Conservation (phyloP, 1,140 invertebrate species). For the Formica exsecta region DNA sequence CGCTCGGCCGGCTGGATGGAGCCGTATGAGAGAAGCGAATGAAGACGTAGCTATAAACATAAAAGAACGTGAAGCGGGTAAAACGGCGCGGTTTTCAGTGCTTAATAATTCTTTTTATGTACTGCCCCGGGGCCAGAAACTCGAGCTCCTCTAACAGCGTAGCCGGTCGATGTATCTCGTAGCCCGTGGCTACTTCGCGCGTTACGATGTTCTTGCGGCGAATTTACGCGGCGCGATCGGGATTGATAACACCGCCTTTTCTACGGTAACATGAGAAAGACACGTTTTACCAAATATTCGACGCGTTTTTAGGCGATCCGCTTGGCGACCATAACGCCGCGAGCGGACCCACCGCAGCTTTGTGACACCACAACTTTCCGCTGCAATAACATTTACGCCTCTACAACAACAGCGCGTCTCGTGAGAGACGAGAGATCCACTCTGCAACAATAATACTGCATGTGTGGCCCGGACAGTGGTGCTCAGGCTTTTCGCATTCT, state of each 20-base stretch:
- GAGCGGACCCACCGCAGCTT: constrained; percentile 78
- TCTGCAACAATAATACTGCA: constrained; percentile 82
- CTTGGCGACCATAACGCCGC: constrained; percentile 42
- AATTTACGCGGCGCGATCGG: constrained; percentile 45
- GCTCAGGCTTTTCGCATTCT: constrained; percentile 70
- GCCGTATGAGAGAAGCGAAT: constrained; percentile 48
- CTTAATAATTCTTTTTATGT: constrained; percentile 54
- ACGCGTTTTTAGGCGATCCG: constrained; percentile 51
- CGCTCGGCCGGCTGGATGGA: constrained; percentile 24
- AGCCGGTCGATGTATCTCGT: constrained; percentile 27
- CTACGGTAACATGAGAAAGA: constrained; percentile 26
- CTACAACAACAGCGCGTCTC: constrained; percentile 77
- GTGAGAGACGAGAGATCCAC: constrained; percentile 79
- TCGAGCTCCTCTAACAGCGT: constrained; percentile 57
- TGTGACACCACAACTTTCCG: constrained; percentile 81
- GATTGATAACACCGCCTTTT: constrained; percentile 35
- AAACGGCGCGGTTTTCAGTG: constrained; percentile 57
- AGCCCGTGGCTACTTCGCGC: constrained; percentile 40
- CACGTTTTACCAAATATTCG: constrained; percentile 45
- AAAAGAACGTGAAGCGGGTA: constrained; percentile 63
- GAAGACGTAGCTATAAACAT: constrained; percentile 62
- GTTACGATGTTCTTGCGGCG: constrained; percentile 26
- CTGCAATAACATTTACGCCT: constrained; percentile 80
- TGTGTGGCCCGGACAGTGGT: constrained; percentile 81
- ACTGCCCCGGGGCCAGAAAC: constrained; percentile 62